A percentile compares a stretch with the other conserved stretches of the same genome.
Evolutionary conservation across 1,140 invertebrate genomes (phyloP).

Genomic region (Bombus fervidus): DNA sequence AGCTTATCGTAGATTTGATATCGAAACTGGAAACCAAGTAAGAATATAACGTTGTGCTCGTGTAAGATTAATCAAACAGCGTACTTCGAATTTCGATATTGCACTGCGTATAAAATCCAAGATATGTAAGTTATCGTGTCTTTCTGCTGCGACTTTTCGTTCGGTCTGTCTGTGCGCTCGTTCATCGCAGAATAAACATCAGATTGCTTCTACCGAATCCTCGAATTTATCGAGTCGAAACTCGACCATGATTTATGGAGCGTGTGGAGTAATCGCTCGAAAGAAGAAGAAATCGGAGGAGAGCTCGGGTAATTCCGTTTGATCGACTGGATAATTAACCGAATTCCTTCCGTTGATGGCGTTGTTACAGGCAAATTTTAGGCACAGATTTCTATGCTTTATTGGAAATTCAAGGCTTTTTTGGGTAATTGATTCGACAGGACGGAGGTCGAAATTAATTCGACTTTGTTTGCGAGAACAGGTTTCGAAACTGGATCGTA

Average conservation of each 20-base stretch:
- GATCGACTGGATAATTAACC: background rate
- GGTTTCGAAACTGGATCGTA: background rate
- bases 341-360: background rate
- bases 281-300: background rate
- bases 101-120: too few relatives aligned
- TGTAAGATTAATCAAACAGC: too few relatives aligned
- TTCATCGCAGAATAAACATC: background rate
- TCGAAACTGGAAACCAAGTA: too few relatives aligned
- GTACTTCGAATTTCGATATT: too few relatives aligned
- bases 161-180: background rate
- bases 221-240: background rate
- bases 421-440: background rate
- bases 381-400: background rate
- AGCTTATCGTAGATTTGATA: too few relatives aligned
- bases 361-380: background rate
- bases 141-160: background rate
- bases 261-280: background rate
- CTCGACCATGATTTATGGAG: constrained; percentile 1
- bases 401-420: background rate
- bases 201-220: background rate
- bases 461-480: background rate
- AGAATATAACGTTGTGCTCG: too few relatives aligned
- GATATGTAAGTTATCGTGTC: too few relatives aligned
- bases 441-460: background rate
- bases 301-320: background rate